Evolutionary conservation across 2,113 vertebrate genomes (phyloP).

Genomic region (Melospiza melodia): DNA sequence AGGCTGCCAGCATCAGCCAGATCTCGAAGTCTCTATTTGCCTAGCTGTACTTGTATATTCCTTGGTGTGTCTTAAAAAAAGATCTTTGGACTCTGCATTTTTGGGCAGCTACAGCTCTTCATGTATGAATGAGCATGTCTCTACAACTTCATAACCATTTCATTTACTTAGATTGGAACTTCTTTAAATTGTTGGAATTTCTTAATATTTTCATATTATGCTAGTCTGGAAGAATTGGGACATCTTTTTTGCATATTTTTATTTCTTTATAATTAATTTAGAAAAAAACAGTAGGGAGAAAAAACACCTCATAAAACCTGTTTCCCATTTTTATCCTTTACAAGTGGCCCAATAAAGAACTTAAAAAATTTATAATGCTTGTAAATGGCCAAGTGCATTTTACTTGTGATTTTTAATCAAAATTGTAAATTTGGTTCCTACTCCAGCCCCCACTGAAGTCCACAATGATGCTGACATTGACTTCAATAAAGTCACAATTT

Average conservation of each 20-base stretch:
- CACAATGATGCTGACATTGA: background rate
- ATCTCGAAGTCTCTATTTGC: background rate
- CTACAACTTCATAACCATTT: background rate
- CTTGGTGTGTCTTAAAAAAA: background rate
- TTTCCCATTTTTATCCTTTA: background rate
- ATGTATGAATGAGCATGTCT: background rate
- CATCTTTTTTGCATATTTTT: background rate
- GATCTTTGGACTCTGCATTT: background rate
- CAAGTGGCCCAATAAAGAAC: background rate
- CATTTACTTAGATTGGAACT: background rate
- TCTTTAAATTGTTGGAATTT: background rate
- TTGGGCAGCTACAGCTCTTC: background rate
- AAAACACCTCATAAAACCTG: accelerated
- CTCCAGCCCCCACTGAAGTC: background rate
- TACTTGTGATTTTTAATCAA: background rate
- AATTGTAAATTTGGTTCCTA: background rate
- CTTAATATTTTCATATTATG: background rate
- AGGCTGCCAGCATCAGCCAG: background rate
- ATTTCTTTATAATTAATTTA: background rate
- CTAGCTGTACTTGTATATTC: background rate
- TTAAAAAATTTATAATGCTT: background rate
- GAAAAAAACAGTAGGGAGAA: background rate
- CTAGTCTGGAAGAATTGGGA: background rate
- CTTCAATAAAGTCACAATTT: background rate
- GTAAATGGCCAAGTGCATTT: background rate